Evolutionary conservation across 2,113 vertebrate genomes (phyloP).

Genomic region (Montifringilla adamsi): DNA sequence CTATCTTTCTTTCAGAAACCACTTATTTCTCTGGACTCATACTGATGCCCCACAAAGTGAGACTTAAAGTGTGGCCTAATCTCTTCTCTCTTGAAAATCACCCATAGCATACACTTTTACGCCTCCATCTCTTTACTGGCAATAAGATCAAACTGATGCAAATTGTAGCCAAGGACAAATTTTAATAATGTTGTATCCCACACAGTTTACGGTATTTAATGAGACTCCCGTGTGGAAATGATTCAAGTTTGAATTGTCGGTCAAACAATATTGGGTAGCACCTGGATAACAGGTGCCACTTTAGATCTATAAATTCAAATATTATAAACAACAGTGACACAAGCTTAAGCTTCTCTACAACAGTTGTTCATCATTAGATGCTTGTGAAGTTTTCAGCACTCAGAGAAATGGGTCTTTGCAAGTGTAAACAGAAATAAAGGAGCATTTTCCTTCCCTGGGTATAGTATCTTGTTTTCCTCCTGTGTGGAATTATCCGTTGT

Average conservation of each 20-base stretch:
- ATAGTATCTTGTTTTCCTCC: background rate
- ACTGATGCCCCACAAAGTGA: rapidly evolving
- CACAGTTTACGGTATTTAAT: background rate
- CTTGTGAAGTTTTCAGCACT: background rate
- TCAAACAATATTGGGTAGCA: background rate
- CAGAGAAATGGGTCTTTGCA: background rate
- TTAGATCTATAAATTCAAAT: background rate
- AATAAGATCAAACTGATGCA: background rate
- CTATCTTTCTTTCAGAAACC: background rate
- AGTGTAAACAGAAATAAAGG: background rate
- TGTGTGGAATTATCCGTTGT: background rate
- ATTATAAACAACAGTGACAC: background rate
- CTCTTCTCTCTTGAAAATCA: background rate
- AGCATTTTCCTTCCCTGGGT: background rate
- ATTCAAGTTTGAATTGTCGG: background rate
- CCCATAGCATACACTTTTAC: background rate
- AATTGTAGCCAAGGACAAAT: background rate
- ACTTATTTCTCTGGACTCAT: background rate
- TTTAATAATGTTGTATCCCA: background rate
- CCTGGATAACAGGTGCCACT: background rate
- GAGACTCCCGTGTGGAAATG: background rate
- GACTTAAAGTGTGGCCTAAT: background rate
- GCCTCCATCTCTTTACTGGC: background rate
- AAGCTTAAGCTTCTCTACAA: background rate
- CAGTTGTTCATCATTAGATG: background rate